phyloP scores from a whole-genome alignment of 1,140 invertebrate genomes.

The Polyergus mexicanus region DNA sequence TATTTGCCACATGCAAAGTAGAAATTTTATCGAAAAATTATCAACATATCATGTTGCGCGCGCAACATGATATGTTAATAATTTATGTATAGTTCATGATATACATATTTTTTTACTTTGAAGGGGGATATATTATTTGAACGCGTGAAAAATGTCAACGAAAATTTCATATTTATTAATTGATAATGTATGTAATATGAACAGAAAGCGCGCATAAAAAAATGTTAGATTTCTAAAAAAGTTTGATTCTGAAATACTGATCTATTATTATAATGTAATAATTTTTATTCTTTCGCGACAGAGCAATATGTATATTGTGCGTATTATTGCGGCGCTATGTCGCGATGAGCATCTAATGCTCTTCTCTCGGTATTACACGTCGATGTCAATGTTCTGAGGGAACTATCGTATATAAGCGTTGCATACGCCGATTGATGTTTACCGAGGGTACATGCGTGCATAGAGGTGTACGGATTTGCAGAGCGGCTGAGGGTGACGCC shows the following conservation, averaged over 20 bases:
- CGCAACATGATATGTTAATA: too few relatives aligned
- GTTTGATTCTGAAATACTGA: background rate
- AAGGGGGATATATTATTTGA: background rate
- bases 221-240: background rate
- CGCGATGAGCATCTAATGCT: constrained; percentile 54
- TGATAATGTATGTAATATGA: background rate
- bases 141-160: background rate
- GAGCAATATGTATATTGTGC: background rate
- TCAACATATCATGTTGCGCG: too few relatives aligned
- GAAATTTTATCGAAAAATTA: background rate
- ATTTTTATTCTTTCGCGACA: constrained; percentile 16
- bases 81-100: background rate
- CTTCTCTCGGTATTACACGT: constrained; percentile 68
- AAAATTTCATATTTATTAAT: background rate
- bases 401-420: constrained; percentile 58
- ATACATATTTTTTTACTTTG: constrained; percentile 4
- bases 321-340: constrained; percentile 42
- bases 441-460: constrained; percentile 35
- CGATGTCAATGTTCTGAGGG: constrained; percentile 60
- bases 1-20: background rate
- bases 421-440: constrained; percentile 66
- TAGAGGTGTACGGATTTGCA: constrained; percentile 69
- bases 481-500: constrained; percentile 20
- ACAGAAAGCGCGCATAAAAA: background rate
- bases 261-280: background rate